Evolutionary conservation across 2,113 vertebrate genomes (phyloP), one percentile per base, ranked within the genome.

Genomic region (Otis tarda): DNA sequence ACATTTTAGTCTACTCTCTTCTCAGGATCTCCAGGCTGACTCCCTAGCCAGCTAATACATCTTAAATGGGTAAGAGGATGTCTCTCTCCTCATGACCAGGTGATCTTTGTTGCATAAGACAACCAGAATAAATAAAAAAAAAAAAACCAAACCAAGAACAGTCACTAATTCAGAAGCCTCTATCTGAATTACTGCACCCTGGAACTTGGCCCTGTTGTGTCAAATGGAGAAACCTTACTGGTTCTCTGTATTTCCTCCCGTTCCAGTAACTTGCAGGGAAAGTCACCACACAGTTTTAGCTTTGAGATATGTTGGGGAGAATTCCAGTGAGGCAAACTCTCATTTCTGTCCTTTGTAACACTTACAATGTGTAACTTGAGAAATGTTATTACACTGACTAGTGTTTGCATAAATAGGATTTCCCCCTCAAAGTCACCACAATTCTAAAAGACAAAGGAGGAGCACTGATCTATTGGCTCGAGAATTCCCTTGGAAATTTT

Each of bases 381-480:
- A 79, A 60, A 71, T 27, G 21, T 56, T 55, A 37, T n/a, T 82
- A 30, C 11, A 18, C 12, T 60, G 37, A 57, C 16, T 45, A 74
- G 12, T 4, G 31, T 84, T 83, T 84, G 27, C 35, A 56, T 27
- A 78, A 90, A 60, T 28, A 68, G 15, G 21, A 53, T 83, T 79
- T 76, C 23, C 23, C 43, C 49, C 24, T 87, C 53, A 57, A 59
- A 57, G 25, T 61, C 41, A 57, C 53, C 30, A 75, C 50, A 49
- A 21, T 60, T 71, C 71, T 69, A 57, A 79, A 90, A 76, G 14
- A 53, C 30, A 60, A 49, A 76, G 10, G 69, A 75, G 9, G 9
- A 80, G 5, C 6, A 0, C 27, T 0, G 0, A 68, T 88, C 23
- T 85, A 22, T 65, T 1, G 1, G 24, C 12, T 83, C 3, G 1